Conservation (phyloP, 2,888 invertebrate species). For the Pyrgus malvae region DNA sequence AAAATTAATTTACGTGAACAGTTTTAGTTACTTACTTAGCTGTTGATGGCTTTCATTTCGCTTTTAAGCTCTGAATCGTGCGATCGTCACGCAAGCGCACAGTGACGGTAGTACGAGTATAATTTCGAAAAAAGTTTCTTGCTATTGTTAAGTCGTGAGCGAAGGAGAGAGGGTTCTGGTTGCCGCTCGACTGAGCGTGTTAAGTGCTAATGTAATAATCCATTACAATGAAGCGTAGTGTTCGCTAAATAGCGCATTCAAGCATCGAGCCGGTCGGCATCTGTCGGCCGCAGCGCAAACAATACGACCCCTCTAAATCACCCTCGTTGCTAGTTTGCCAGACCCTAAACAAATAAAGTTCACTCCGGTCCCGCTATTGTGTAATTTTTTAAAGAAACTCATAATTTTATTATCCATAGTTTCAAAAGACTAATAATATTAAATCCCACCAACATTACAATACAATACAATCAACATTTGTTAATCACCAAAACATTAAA, state of each 20-base stretch:
- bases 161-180: slow-evolving; percentile 63
- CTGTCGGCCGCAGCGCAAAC: slow-evolving; percentile 74
- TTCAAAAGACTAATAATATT: slow-evolving; percentile 21
- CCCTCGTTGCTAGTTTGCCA: slow-evolving; percentile 66
- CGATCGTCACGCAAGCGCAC: slow-evolving; percentile 41
- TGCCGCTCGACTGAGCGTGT: slow-evolving; percentile 75
- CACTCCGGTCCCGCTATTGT: slow-evolving; percentile 35
- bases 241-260: slow-evolving; percentile 80
- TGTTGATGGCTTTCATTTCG: slow-evolving; percentile 30
- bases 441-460: slow-evolving; percentile 8
- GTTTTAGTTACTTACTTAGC: slow-evolving; percentile 6
- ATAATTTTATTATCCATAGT: slow-evolving; percentile 31
- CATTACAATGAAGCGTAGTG: slow-evolving; percentile 78
- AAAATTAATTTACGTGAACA: slow-evolving; percentile 12
- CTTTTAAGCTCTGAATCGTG: slow-evolving; percentile 15
- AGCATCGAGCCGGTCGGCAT: slow-evolving; percentile 71
- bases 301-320: slow-evolving; percentile 71
- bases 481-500: not conserved
- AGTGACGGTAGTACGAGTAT: slow-evolving; percentile 46
- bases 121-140: slow-evolving; percentile 50
- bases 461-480: no score
- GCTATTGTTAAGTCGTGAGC: slow-evolving; percentile 59
- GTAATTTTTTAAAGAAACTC: slow-evolving; percentile 38
- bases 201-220: slow-evolving; percentile 82
- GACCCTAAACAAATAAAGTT: slow-evolving; percentile 75